phyloP scores from a whole-genome alignment of 2,888 invertebrate genomes.

The Caenorhabditis macrosperma region DNA sequence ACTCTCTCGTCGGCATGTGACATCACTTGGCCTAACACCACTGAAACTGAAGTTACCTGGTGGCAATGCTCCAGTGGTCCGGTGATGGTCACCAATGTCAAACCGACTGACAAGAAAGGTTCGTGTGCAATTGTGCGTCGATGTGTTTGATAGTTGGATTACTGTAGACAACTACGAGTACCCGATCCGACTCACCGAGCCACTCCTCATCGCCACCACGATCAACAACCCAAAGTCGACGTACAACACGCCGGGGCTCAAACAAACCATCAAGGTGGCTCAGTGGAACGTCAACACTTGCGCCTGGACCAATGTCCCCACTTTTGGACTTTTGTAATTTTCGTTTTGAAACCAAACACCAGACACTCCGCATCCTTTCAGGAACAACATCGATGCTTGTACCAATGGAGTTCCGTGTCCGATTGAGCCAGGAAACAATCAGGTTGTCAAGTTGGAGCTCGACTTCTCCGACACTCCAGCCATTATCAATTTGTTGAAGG shows the following conservation, averaged over 20 bases:
- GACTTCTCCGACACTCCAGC: conserved; percentile 61
- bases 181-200: conserved; percentile 62
- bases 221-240: conserved; percentile 55
- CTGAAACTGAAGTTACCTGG: conserved; percentile 62
- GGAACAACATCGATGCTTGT: conserved; percentile 64
- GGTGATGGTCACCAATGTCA: conserved; percentile 45
- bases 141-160: neutral
- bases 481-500: conserved; percentile 65
- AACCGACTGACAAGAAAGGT: conserved; percentile 55
- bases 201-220: conserved; percentile 60
- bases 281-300: conserved; percentile 44
- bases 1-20: conserved; percentile 43
- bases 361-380: neutral
- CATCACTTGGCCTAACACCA: conserved; percentile 62
- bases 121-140: neutral
- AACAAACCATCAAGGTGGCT: conserved; percentile 57
- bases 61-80: conserved; percentile 62
- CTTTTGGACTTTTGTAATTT: conserved; percentile 59
- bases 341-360: neutral
- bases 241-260: conserved; percentile 59
- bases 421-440: conserved; percentile 54
- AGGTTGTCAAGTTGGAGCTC: conserved; percentile 56
- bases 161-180: conserved; percentile 54
- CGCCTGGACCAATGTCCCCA: conserved; percentile 54
- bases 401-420: conserved; percentile 65